phyloP scores from a whole-genome alignment of 1,140 invertebrate genomes.

The Conus ventricosus region DNA sequence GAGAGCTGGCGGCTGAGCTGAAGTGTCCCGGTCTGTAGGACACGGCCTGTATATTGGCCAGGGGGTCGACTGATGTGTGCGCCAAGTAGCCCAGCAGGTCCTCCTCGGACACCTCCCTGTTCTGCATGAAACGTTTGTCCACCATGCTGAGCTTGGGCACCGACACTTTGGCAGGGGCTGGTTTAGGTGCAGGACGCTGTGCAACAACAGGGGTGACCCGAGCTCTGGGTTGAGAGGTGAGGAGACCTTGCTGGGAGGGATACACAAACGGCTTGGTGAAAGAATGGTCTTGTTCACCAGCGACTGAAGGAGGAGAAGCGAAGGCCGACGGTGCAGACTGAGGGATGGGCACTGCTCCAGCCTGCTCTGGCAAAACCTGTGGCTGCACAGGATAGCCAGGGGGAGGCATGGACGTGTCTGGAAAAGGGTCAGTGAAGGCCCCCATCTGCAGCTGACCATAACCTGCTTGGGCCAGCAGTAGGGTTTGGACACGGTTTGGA shows the following conservation, averaged over 20 bases:
- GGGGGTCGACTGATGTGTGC: neutral
- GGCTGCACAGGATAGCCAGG: neutral
- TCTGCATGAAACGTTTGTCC: conserved; percentile 41
- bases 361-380: neutral
- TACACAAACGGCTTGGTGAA: neutral
- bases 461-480: neutral
- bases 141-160: conserved; percentile 25
- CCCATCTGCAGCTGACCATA: neutral
- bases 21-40: conserved; percentile 18
- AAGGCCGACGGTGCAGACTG: neutral
- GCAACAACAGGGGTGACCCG: neutral
- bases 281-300: too few species aligned
- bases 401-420: conserved; percentile 12
- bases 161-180: neutral
- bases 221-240: neutral
- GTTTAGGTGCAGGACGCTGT: neutral
- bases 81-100: conserved; percentile 12
- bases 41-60: neutral
- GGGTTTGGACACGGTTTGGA: neutral
- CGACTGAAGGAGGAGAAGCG: neutral
- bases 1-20: neutral
- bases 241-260: conserved; percentile 26
- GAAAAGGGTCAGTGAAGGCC: neutral
- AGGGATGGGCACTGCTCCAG: neutral
- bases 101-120: conserved; percentile 17